A percentile compares a stretch with the other conserved stretches of the same genome.
phyloP scores from a whole-genome alignment of 2,888 invertebrate species.

The Rhagonycha lutea region DNA sequence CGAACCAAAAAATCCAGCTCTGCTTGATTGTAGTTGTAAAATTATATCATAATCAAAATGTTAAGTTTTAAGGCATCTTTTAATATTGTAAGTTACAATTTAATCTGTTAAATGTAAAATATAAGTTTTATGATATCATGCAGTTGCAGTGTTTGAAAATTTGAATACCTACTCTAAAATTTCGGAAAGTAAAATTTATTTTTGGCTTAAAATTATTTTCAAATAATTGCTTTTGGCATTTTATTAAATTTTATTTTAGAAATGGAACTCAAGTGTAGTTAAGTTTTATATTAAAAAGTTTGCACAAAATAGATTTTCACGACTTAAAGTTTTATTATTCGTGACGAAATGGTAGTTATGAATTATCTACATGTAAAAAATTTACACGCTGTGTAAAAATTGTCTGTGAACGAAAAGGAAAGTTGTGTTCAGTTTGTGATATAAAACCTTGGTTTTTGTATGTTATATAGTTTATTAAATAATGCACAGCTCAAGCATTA shows the following conservation, averaged over 20 bases:
- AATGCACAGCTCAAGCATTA: conserved; percentile 29
- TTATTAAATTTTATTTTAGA: not conserved
- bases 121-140: not conserved
- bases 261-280: not conserved
- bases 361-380: not conserved
- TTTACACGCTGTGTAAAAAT: conserved; percentile 1
- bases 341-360: no score
- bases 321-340: not conserved
- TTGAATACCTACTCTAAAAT: not conserved
- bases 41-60: not conserved
- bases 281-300: not conserved
- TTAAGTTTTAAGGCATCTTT: not conserved
- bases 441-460: conserved; percentile 32
- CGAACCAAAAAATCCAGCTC: not conserved
- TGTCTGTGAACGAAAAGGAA: conserved; percentile 31
- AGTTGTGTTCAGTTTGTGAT: conserved; percentile 45
- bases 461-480: conserved; percentile 33
- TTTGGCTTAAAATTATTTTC: not conserved
- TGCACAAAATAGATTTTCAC: not conserved
- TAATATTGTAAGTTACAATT: not conserved
- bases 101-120: not conserved
- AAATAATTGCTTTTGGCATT: not conserved
- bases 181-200: not conserved
- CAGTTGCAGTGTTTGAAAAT: not conserved
- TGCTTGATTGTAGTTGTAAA: not conserved